Evolutionary conservation across 2,113 vertebrate genomes (phyloP).

Genomic region (Montifringilla adamsi): DNA sequence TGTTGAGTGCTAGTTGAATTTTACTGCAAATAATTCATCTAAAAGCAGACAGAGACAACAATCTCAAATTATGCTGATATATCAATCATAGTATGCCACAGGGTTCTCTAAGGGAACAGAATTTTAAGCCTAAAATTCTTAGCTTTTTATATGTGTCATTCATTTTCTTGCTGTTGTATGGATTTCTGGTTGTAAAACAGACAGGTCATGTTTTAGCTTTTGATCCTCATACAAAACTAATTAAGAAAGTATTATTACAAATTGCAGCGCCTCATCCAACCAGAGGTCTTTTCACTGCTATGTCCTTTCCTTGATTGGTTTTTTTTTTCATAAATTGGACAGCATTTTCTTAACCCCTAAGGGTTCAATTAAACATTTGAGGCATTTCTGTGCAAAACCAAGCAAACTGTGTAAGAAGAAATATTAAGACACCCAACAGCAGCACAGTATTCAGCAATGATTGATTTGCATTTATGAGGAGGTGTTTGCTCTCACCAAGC

Average conservation of each 20-base stretch:
- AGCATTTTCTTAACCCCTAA: neutral
- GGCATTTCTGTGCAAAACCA: neutral
- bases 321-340: neutral
- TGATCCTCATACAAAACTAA: neutral
- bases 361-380: neutral
- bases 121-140: neutral
- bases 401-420: neutral
- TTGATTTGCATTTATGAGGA: neutral
- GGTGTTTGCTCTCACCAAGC: neutral
- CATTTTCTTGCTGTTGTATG: neutral
- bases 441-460: neutral
- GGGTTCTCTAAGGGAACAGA: neutral
- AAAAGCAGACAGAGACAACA: neutral
- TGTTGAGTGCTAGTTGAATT: neutral
- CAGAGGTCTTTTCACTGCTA: neutral
- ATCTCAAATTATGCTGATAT: neutral
- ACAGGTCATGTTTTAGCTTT: neutral
- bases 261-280: neutral
- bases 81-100: neutral
- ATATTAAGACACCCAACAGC: neutral
- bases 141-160: neutral
- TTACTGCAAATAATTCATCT: neutral
- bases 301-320: neutral
- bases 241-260: neutral
- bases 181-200: neutral